Base-by-base conservation (phyloP, 2,113 vertebrate genomes). In the Myocastor coypus region DNA sequence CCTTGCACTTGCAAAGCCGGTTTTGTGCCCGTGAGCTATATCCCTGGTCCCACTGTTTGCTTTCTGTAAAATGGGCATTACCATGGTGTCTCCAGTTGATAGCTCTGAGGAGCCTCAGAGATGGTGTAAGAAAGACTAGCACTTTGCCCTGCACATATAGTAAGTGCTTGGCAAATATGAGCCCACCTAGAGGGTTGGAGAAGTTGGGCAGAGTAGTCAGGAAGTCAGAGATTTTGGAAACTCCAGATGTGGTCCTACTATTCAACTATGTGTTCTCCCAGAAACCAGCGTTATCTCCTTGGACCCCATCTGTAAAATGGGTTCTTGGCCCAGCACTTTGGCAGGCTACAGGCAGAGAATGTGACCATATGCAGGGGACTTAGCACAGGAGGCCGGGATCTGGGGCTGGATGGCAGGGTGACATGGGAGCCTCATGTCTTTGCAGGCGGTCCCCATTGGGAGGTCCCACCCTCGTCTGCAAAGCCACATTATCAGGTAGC, bases 401-500 rank as follows among this genome's bases (percentile, higher is more conserved):
- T 22, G 8, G 30, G 61, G 34, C 71, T 5, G 0, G 42, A 24
- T 0, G 42, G 24, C 73, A 50, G 52, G 80, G 46, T 95, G 85
- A 95, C 46, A 20, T 32, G 50, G 73, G 63, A 90, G 71, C 77
- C 82, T 82, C 37, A 17, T 93, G 92, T 97, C 84, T 97, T 91
- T 98, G 97, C 99, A 99, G 99, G 98, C 98, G 99, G 98, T 99
- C 99, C 90, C 99, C 99, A 91, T 97, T 99, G 98, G 98, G 98
- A 85, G 98, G 98, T 97, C 99, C 99, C 97, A 98, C 99, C 96
- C 98, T 99, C 16, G 98, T 99, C 98, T 99, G 99, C 98, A 99
- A 99, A 98, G 99, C 99, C 98, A 99, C 99, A 1, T 99, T 99
- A 94, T 99, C 99, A 98, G 99, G 99, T 99, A 99, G 92, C 42